Base-by-base conservation (phyloP, 2,113 vertebrate genomes). In the Geothlypis trichas region DNA sequence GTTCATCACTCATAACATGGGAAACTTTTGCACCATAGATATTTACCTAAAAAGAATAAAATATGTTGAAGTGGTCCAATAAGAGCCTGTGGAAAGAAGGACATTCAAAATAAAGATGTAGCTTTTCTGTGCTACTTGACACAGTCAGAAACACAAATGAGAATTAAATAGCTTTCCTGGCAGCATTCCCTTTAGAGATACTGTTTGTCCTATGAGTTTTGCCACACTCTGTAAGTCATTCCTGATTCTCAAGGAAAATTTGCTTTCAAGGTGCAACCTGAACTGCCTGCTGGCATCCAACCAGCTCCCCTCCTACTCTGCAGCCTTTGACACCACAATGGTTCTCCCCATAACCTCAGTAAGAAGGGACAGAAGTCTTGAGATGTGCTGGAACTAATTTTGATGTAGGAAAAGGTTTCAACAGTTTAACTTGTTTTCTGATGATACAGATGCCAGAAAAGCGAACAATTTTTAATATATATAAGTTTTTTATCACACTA, bases 191-290 rank as follows among this genome's bases (percentile, higher is more conserved):
- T 90, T 89, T 12, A 54, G 65, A 93, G 37, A 65, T 77, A 44
- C 51, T 18, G 0, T 92, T 81, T 75, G 76, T 77, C 77, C 86
- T 88, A n/a, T 58, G 77, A 52, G 49, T 78, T 75, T 66, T 57
- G 44, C 58, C 69, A 75, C n/a, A 15, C 11, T 72, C 55, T 63
- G 13, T 54, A 87, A 79, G 87, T 95, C 83, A 58, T 81, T 88
- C 61, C 47, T 59, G 15, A 16, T 86, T 94, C 93, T 93, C 30
- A 33, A 73, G 62, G 73, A 78, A 94, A 90, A 93, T 89, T 87
- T 95, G 57, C 85, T 92, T 92, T 96, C 88, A 93, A 84, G 83
- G 93, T 81, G 83, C 66, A 94, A 90, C 42, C 31, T 76, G 90
- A 96, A 72, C 83, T 0, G 8, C 66, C 73, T 75, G 41, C 39